A percentile compares a stretch with the other conserved stretches of the same genome.
These are phyloP conservation scores for Meteorus cinctellus DNA, from an alignment of 2,888 invertebrate species.

Conservation along the genomic window DNA sequence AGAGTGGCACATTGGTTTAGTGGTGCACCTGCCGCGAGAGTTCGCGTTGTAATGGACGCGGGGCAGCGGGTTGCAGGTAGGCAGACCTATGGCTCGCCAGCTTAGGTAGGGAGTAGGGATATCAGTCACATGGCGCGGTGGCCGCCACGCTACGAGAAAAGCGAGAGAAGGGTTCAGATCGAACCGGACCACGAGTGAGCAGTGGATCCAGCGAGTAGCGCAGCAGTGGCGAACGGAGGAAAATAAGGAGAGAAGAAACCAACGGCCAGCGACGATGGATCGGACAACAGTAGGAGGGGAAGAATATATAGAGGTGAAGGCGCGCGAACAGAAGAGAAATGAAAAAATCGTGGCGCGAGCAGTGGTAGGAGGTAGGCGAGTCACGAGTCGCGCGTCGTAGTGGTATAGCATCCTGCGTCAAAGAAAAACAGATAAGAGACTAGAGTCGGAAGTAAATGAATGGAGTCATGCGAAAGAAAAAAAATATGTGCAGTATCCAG, in stretches of 20 bases:
- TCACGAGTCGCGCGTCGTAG: background rate
- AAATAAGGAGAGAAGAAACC: background rate
- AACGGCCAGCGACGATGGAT: slow-evolving; percentile 5
- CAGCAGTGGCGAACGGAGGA: slow-evolving; percentile 27
- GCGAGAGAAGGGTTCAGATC: slow-evolving; percentile 21
- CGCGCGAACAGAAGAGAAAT: slow-evolving; percentile 3
- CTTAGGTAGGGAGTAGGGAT: slow-evolving; percentile 68
- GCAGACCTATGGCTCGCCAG: slow-evolving; percentile 71
- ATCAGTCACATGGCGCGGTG: slow-evolving; percentile 72
- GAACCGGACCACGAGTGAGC: slow-evolving; percentile 36
- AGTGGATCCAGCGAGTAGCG: slow-evolving; percentile 50
- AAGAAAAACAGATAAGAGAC: background rate
- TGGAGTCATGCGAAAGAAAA: background rate
- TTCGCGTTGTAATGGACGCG: slow-evolving; percentile 73
- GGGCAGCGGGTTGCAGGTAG: slow-evolving; percentile 73
- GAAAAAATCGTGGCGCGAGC: background rate
- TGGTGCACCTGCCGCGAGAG: slow-evolving; percentile 73
- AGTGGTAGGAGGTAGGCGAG: background rate
- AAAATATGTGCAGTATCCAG: background rate
- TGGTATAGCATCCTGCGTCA: background rate
- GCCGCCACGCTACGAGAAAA: slow-evolving; percentile 44
- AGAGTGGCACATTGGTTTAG: slow-evolving; percentile 67
- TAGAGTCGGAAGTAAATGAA: background rate
- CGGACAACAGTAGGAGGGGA: background rate
- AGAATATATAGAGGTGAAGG: slow-evolving; percentile 1